Percentiles rank a stretch among this genome's conserved stretches.
phyloP scores from a whole-genome alignment of 2,797 vertebrate species.

The Lepilemur septentrionalis region DNA sequence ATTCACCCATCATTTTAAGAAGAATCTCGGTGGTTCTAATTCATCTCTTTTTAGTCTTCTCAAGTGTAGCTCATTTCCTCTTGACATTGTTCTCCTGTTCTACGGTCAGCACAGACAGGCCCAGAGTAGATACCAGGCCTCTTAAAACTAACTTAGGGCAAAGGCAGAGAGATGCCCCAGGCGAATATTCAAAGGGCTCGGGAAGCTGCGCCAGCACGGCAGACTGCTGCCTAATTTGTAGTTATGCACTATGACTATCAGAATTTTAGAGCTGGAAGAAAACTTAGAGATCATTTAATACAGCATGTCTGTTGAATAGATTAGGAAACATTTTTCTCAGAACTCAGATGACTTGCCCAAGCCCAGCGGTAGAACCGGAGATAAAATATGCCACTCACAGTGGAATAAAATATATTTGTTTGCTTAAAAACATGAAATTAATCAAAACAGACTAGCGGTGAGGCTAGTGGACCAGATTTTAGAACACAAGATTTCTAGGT shows the following conservation, averaged over 20 bases:
- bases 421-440: slow-evolving; percentile 47
- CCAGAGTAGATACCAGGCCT: neutral
- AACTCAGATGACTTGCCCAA: neutral
- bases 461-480: neutral
- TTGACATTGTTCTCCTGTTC: slow-evolving; percentile 1
- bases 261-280: neutral
- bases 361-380: neutral
- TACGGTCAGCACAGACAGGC: neutral
- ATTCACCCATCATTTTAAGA: neutral
- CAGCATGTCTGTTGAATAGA: neutral
- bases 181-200: neutral
- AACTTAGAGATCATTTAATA: slow-evolving; percentile 18
- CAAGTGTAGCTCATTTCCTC: neutral
- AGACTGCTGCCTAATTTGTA: neutral
- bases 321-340: neutral
- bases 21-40: neutral
- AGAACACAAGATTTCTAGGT: slow-evolving; percentile 32
- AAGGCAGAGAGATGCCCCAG: neutral
- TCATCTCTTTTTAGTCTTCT: neutral
- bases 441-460: slow-evolving; percentile 51
- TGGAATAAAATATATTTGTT: neutral
- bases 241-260: neutral
- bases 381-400: neutral
- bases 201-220: neutral
- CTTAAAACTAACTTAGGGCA: neutral